These are phyloP conservation scores for Octodon degus DNA, from an alignment of 2,113 vertebrate species.

Conservation along the genomic window DNA sequence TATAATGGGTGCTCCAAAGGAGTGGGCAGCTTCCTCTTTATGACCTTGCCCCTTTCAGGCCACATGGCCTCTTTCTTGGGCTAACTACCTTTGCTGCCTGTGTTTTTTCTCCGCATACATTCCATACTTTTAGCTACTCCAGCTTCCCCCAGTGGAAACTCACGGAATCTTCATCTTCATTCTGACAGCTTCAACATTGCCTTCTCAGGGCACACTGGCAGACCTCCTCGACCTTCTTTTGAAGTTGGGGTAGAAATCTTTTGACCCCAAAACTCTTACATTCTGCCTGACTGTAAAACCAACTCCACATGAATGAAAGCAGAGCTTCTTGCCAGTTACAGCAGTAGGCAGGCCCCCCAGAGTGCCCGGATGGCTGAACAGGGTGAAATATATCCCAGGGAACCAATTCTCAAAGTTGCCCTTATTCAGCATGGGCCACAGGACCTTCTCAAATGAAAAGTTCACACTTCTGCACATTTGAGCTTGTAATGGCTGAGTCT, in stretches of 20 bases:
- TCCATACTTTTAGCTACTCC: not conserved
- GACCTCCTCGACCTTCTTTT: not conserved
- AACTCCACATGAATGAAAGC: not conserved
- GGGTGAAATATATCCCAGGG: not conserved
- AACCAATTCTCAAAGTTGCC: not conserved
- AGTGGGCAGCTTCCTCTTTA: not conserved
- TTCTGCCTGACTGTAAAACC: not conserved
- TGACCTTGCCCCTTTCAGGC: not conserved
- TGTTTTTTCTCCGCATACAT: not conserved
- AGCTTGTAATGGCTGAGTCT: not conserved
- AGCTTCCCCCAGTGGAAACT: not conserved
- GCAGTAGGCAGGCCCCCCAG: not conserved
- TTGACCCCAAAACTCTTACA: not conserved
- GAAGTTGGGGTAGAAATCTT: not conserved
- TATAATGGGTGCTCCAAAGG: not conserved
- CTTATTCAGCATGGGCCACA: not conserved
- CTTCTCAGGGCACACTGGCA: not conserved
- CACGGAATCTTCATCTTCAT: not conserved
- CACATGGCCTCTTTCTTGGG: not conserved
- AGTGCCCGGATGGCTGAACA: not conserved
- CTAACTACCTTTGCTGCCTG: not conserved
- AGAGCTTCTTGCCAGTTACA: not conserved
- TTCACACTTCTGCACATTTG: not conserved
- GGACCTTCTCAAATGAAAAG: not conserved
- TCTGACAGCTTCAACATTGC: not conserved